phyloP scores from a whole-genome alignment of 2,797 vertebrate genomes.

The Heteromormyrus szaboi region DNA sequence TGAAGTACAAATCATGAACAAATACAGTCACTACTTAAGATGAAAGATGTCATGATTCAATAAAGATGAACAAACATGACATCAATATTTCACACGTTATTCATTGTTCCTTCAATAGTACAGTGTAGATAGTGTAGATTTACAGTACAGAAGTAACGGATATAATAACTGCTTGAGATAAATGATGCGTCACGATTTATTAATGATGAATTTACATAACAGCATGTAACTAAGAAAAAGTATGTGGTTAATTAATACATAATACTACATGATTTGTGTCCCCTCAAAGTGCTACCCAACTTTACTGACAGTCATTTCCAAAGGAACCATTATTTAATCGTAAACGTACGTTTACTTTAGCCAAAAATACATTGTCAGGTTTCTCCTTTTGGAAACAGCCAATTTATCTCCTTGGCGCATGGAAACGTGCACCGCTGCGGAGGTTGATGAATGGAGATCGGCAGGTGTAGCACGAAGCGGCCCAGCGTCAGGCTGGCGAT shows the following conservation, averaged over 20 bases:
- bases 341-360: neutral
- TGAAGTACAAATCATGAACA: neutral
- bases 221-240: neutral
- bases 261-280: neutral
- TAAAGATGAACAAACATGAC: neutral
- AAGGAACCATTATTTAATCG: neutral
- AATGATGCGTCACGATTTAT: neutral
- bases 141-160: neutral
- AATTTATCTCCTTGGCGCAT: neutral
- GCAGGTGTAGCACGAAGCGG: neutral
- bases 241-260: neutral
- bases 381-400: neutral
- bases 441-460: neutral
- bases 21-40: neutral
- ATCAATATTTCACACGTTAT: neutral
- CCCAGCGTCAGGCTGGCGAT: neutral
- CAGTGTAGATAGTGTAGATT: neutral
- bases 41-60: neutral
- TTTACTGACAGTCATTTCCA: neutral
- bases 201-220: neutral
- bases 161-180: neutral
- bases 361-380: neutral
- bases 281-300: neutral
- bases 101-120: neutral
- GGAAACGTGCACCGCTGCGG: neutral